These are phyloP conservation scores for Brachypalpus laphriformis DNA, from an alignment of 2,888 invertebrate species.

Conservation along the genomic window DNA sequence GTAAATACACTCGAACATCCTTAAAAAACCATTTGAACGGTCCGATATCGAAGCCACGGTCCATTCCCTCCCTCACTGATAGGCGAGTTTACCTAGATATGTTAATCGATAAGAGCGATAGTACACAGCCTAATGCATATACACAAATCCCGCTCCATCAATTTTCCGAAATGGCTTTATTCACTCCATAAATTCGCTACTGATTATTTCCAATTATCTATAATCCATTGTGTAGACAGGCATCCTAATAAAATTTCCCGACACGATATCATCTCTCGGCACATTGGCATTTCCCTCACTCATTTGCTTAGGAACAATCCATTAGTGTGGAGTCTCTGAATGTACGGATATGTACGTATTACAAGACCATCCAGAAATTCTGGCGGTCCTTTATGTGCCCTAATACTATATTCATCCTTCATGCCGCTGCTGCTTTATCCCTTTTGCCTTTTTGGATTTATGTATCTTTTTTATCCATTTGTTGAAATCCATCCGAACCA, in stretches of 20 bases:
- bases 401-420: neutral
- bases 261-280: conserved; percentile 66
- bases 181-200: conserved; percentile 66
- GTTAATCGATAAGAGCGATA: conserved; percentile 26
- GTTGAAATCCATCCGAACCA: conserved; percentile 50
- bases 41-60: neutral
- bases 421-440: neutral
- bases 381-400: conserved; percentile 4
- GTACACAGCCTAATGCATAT: neutral
- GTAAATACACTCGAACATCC: neutral
- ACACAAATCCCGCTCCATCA: conserved; percentile 18
- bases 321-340: conserved; percentile 32
- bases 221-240: conserved; percentile 71
- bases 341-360: conserved; percentile 11
- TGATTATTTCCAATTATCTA: conserved; percentile 72
- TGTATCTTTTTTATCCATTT: conserved; percentile 57
- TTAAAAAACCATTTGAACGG: neutral
- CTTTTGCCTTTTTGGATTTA: conserved; percentile 13
- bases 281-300: conserved; percentile 32
- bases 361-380: neutral
- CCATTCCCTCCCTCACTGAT: neutral
- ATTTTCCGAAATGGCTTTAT: conserved; percentile 56
- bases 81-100: conserved; percentile 10
- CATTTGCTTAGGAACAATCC: conserved; percentile 55
- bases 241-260: conserved; percentile 68